Evolutionary conservation across 2,888 invertebrate genomes (phyloP), one percentile per base, ranked within the genome.

Genomic region (Timandra comae): DNA sequence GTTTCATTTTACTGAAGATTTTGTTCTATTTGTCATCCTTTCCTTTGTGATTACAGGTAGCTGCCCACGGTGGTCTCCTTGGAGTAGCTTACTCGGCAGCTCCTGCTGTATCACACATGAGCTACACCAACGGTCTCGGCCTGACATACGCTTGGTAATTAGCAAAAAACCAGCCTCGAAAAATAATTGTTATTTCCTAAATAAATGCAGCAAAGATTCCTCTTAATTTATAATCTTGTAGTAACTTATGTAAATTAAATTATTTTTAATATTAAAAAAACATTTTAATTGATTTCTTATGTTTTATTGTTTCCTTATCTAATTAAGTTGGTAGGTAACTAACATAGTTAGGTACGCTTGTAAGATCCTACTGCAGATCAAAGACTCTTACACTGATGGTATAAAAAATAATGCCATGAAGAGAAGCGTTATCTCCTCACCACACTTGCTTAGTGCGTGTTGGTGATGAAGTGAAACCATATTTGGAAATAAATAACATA

Each of bases 101-200:
- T 7, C 88, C 89, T 6, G 81, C 88, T 8, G 89, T 89, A 1
- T 87, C 89, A n/a, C 89, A 89, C 65, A 87, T 89, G 82, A 82
- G 84, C 26, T 89, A 88, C 68, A 66, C 80, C 34, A 87, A 87
- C 51, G 88, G 87, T 47, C 74, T 88, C 20, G 88, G 88, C n/a
- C 60, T 86, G 16, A 73, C 77, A 8, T 89, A 89, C 62, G 74
- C 78, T 43, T 89, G 88, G 87, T 89, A 86, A 75, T n/a, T n/a
- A 63, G 24, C 2, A 16, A 8, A 8, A 23, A 7, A 21, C 13
- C 8, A 26, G 31, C 25, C 10, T 27, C 10, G 12, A 20, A 16
- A 12, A 2, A 19, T 25, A 21, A 12, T 30, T 29, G 25, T 32
- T 37, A 29, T 26, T 33, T 33, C 2, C 9, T 9, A 9, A 30